These are phyloP conservation scores for Amiota communis DNA, from an alignment of 2,888 invertebrate genomes.

Conservation along the genomic window DNA sequence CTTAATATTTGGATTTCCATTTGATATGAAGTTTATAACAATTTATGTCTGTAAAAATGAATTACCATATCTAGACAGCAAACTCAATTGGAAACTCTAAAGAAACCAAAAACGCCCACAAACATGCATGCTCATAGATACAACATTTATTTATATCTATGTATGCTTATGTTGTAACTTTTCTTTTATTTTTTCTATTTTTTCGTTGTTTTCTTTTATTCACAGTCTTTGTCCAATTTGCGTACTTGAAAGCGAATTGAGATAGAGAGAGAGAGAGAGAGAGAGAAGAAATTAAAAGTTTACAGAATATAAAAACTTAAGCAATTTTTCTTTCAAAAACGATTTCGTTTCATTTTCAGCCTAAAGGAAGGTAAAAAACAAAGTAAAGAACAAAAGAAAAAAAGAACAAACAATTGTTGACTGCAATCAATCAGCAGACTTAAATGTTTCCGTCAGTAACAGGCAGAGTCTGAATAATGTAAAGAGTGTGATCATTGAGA, in stretches of 20 bases:
- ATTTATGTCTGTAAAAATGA: too few relatives aligned
- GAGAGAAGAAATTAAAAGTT: constrained; percentile 1
- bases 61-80: too few relatives aligned
- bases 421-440: constrained; percentile 66
- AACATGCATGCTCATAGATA: too few relatives aligned
- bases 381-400: constrained; percentile 8
- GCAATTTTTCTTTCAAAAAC: constrained; percentile 1
- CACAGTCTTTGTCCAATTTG: constrained; percentile 2
- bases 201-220: not conserved
- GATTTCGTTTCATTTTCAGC: not conserved
- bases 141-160: too few relatives aligned
- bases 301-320: constrained; percentile 1
- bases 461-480: not conserved
- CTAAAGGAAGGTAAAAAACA: constrained; percentile 29
- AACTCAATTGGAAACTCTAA: too few relatives aligned
- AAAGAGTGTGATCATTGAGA: not conserved
- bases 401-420: constrained; percentile 67
- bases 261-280: not conserved
- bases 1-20: too few relatives aligned
- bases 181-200: too few relatives aligned
- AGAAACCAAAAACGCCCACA: too few relatives aligned
- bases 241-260: not conserved
- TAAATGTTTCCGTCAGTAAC: constrained; percentile 58
- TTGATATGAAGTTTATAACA: too few relatives aligned
- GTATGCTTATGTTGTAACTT: too few relatives aligned